Base-by-base conservation (phyloP, 2,888 invertebrate species). In the Desoria tigrina region DNA sequence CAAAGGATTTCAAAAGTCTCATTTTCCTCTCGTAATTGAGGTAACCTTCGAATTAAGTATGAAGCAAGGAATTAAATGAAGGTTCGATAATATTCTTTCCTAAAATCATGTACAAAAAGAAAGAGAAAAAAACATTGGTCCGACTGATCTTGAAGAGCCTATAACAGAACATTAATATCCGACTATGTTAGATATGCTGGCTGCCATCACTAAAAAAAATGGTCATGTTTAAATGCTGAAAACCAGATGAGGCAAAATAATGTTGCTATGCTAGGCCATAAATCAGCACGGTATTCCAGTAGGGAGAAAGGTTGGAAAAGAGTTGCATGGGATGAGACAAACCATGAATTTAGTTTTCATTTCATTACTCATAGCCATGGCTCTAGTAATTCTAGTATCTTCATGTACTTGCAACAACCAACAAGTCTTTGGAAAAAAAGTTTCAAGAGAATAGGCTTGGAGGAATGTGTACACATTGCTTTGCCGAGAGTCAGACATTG, bases 201-300 rank as follows among this genome's bases (percentile, higher is more conserved):
- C n/a, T 18, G 61, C 64, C 68, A 64, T 64, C 58, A 61, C 65
- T 68, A 68, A 68, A 67, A n/a, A n/a, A 68, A 71, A 65, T 68
- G 67, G 62, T 66, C 63, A 68, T 72, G 69, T 71, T 72, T 72
- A 66, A 64, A 70, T 65, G 71, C 66, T 70, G 71, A 71, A 71
- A 68, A 68, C 69, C 65, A 73, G 73, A 74, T 70, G 72, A 74
- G 69, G 72, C 65, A 66, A 74, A 74, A 74, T 74, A 69, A 74
- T 74, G 67, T 71, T 72, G 72, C 71, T 67, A 63, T 72, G 68
- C 73, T 56, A 73, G 70, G 69, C 69, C 70, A 75, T 73, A 75
- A 72, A 75, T 72, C 72, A 72, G 73, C 68, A 56, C 68, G 70
- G 64, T 68, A 72, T 72, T 69, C 66, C 66, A 66, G 69, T 64